phyloP scores from a whole-genome alignment of 2,888 invertebrate species.

The Drosophila mayaguana region DNA sequence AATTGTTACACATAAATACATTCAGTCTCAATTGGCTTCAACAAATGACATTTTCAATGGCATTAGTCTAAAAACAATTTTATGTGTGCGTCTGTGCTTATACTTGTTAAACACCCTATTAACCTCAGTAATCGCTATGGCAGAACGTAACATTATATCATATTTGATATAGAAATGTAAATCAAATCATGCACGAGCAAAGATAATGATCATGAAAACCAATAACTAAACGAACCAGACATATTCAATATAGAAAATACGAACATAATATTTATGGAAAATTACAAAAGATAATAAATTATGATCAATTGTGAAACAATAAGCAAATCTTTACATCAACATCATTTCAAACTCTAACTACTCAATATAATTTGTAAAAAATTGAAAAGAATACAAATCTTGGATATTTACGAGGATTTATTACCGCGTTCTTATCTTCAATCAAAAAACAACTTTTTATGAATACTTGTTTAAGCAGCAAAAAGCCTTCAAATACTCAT shows the following conservation, averaged over 20 bases:
- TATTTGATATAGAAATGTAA: not conserved
- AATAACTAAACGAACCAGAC: conserved; percentile 2
- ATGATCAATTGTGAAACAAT: not conserved
- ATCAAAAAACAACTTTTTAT: not conserved
- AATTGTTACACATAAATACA: conserved; percentile 76
- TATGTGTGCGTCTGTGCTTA: conserved; percentile 58
- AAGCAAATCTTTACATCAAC: not conserved
- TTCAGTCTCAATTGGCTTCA: conserved; percentile 79
- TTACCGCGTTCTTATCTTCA: not conserved
- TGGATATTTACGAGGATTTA: not conserved
- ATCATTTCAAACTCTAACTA: not conserved
- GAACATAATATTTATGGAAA: not conserved
- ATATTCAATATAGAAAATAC: not conserved
- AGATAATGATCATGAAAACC: conserved; percentile 3
- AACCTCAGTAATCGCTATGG: conserved; percentile 25
- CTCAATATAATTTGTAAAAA: not conserved
- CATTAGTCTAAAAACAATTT: conserved; percentile 76
- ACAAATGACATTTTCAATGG: conserved; percentile 76
- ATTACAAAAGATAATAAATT: conserved; percentile 16
- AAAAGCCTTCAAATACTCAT: conserved; percentile 15
- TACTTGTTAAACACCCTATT: conserved; percentile 22
- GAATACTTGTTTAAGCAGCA: not conserved
- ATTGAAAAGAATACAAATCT: not conserved
- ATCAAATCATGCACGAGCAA: conserved; percentile 5
- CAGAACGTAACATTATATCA: conserved; percentile 3